A percentile compares a stretch with the other conserved stretches of the same genome.
These are phyloP conservation scores for Heloderma charlesbogerti DNA, from an alignment of 2,113 vertebrate species.

Conservation along the genomic window DNA sequence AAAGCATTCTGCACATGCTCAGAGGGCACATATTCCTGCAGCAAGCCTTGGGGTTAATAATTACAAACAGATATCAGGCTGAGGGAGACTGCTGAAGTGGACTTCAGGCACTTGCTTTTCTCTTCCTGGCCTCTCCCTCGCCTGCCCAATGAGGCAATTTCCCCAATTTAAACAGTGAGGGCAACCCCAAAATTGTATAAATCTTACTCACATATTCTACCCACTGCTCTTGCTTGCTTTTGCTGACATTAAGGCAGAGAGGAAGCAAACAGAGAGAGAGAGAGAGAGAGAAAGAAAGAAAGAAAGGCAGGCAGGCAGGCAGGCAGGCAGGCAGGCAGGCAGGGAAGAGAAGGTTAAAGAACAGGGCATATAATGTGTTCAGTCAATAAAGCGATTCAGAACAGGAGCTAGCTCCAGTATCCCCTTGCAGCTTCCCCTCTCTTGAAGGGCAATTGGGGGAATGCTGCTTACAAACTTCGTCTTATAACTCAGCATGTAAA, in stretches of 20 bases:
- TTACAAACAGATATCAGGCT: neutral
- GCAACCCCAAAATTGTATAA: neutral
- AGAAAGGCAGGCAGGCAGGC: neutral
- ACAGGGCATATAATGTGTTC: neutral
- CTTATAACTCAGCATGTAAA: neutral
- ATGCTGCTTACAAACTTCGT: neutral
- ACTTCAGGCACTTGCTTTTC: neutral
- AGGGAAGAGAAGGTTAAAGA: neutral
- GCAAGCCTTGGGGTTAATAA: neutral
- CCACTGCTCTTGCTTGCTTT: neutral
- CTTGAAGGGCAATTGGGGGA: neutral
- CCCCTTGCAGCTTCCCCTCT: neutral
- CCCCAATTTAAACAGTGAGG: neutral
- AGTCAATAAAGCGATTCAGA: neutral
- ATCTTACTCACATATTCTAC: neutral
- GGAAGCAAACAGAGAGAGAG: neutral
- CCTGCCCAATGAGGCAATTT: neutral
- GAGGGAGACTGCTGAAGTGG: no score
- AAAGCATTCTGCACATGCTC: slow-evolving; percentile 9
- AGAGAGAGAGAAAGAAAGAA: neutral
- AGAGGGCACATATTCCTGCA: neutral
- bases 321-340: no score
- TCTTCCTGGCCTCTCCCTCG: neutral
- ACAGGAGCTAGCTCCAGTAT: neutral
- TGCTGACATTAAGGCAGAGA: neutral